Conservation (phyloP, 2,888 invertebrate genomes). For the Pyrochroa serraticornis region DNA sequence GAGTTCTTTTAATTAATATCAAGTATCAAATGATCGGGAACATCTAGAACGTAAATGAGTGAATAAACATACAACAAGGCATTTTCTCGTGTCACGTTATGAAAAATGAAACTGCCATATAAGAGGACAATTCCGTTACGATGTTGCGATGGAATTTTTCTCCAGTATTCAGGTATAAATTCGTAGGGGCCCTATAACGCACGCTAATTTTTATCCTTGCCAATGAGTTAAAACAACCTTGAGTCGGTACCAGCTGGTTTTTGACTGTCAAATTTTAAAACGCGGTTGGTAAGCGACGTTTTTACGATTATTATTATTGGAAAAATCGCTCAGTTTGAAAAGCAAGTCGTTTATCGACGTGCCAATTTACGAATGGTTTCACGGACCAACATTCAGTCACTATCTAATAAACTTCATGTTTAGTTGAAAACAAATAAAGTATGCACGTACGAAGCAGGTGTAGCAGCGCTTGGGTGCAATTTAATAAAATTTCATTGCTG, state of each 20-base stretch:
- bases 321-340: constrained; percentile 1
- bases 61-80: too few species aligned
- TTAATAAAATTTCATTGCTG: too few species aligned
- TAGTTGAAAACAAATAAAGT: constrained; percentile 14
- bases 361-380: too few species aligned
- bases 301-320: constrained; percentile 1
- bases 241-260: constrained; percentile 20
- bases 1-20: too few species aligned
- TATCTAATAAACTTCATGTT: constrained; percentile 4
- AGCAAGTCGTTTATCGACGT: too few species aligned
- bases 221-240: constrained; percentile 22
- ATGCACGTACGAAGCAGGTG: background rate
- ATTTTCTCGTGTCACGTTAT: too few species aligned
- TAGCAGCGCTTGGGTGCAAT: background rate
- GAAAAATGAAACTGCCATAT: background rate
- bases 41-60: too few species aligned
- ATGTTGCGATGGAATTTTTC: background rate
- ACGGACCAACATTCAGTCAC: background rate
- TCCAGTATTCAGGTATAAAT: constrained; percentile 9
- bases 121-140: background rate
- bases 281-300: background rate
- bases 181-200: constrained; percentile 3
- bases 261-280: constrained; percentile 20
- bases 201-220: constrained; percentile 20
- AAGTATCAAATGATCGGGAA: too few species aligned